These are phyloP conservation scores for Sesamia inferens DNA, from an alignment of 2,888 invertebrate species.

Conservation along the genomic window DNA sequence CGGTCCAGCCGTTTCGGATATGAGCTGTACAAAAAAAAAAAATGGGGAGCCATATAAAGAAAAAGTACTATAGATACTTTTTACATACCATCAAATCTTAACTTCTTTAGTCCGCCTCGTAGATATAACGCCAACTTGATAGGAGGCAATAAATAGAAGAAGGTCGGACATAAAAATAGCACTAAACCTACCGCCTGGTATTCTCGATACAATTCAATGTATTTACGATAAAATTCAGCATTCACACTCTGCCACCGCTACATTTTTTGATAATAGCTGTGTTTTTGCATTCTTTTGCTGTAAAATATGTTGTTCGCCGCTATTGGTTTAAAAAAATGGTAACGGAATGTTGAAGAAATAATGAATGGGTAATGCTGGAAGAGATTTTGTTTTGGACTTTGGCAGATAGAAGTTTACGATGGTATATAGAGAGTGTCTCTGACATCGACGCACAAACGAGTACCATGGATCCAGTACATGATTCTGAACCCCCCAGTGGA, in stretches of 20 bases:
- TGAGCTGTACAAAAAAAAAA: background rate
- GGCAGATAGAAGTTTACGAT: constrained; percentile 15
- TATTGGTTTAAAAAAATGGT: background rate
- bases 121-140: constrained; percentile 53
- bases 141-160: constrained; percentile 50
- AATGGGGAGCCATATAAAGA: background rate
- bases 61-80: no score
- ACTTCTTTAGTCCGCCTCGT: constrained; percentile 16
- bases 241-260: constrained; percentile 12
- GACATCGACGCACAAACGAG: no score
- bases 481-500: no score
- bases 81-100: background rate
- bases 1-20: background rate
- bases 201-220: constrained; percentile 24
- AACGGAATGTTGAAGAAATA: background rate
- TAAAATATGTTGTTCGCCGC: background rate
- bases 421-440: no score
- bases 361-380: background rate
- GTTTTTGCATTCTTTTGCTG: background rate
- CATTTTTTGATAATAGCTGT: constrained; percentile 16
- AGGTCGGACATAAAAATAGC: constrained; percentile 56
- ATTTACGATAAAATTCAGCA: constrained; percentile 28
- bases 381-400: background rate
- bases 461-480: no score
- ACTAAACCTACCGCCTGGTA: constrained; percentile 36